These are phyloP conservation scores for Netelia inedita DNA, from an alignment of 2,888 invertebrate species.

Conservation along the genomic window DNA sequence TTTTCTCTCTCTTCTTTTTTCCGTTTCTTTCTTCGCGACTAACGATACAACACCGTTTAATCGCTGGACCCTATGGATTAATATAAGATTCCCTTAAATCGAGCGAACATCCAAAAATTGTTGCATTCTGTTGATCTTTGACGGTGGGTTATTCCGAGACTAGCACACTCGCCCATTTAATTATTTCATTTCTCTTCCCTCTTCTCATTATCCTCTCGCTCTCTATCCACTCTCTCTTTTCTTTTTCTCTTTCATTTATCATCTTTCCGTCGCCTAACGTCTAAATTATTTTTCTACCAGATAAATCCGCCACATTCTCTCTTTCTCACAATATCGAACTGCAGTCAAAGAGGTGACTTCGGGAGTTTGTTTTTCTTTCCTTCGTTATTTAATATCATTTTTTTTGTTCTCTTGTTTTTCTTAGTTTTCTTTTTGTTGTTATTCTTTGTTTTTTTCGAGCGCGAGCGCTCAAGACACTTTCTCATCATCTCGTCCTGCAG, in stretches of 20 bases:
- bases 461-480: slow-evolving; percentile 42
- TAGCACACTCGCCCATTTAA: slow-evolving; percentile 74
- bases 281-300: slow-evolving; percentile 60
- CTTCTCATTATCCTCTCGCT: slow-evolving; percentile 5
- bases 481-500: slow-evolving; percentile 36
- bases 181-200: slow-evolving; percentile 40
- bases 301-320: slow-evolving; percentile 50
- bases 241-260: slow-evolving; percentile 12
- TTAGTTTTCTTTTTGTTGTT: slow-evolving; percentile 26
- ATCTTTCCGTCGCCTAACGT: slow-evolving; percentile 49
- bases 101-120: slow-evolving; percentile 74
- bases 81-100: slow-evolving; percentile 57
- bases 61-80: slow-evolving; percentile 62
- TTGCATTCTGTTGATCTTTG: slow-evolving; percentile 79
- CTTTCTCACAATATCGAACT: slow-evolving; percentile 67
- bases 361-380: slow-evolving; percentile 38
- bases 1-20: slow-evolving; percentile 8
- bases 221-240: background rate
- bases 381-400: slow-evolving; percentile 14
- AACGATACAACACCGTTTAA: slow-evolving; percentile 39
- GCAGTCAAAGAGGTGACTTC: slow-evolving; percentile 63
- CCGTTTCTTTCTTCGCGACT: slow-evolving; percentile 28
- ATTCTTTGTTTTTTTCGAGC: slow-evolving; percentile 22
- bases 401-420: slow-evolving; percentile 20
- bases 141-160: slow-evolving; percentile 72